These are phyloP conservation scores for Perodicticus potto DNA, from an alignment of 2,797 vertebrate genomes.

Conservation along the genomic window DNA sequence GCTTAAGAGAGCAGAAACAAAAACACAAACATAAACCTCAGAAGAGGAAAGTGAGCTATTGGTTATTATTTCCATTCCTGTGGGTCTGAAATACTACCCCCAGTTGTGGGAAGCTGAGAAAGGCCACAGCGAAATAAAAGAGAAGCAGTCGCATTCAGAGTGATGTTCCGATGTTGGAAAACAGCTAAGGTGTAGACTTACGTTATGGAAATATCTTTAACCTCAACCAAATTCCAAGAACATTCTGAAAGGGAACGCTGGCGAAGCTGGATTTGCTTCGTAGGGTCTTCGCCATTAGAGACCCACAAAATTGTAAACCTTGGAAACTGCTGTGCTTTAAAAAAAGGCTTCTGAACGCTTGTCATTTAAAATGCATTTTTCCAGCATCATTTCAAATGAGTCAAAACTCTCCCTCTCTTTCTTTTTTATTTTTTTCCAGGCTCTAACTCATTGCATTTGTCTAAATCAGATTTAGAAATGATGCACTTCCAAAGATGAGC, in stretches of 20 bases:
- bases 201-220: slow-evolving; percentile 76
- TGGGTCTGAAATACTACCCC: slow-evolving; percentile 73
- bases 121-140: slow-evolving; percentile 76
- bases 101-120: slow-evolving; percentile 70
- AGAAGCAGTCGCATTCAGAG: slow-evolving; percentile 41
- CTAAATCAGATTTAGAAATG: slow-evolving; percentile 66
- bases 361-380: slow-evolving; percentile 80
- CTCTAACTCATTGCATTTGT: slow-evolving; percentile 37
- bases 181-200: slow-evolving; percentile 72
- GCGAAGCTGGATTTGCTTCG: slow-evolving; percentile 53
- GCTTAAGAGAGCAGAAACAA: slow-evolving; percentile 51
- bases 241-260: slow-evolving; percentile 26
- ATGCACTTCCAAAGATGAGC: slow-evolving; percentile 21
- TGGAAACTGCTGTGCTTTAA: slow-evolving; percentile 77
- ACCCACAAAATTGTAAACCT: slow-evolving; percentile 81
- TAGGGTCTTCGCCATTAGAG: slow-evolving; percentile 74
- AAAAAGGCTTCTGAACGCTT: slow-evolving; percentile 66
- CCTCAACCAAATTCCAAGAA: slow-evolving; percentile 67
- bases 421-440: not conserved
- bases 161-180: slow-evolving; percentile 78
- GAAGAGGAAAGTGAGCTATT: slow-evolving; percentile 79
- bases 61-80: slow-evolving; percentile 82
- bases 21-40: slow-evolving; percentile 68
- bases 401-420: slow-evolving; percentile 24
- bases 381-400: slow-evolving; percentile 73